A percentile compares a stretch with the other conserved stretches of the same genome.
Evolutionary conservation across 2,113 vertebrate genomes (phyloP).

Genomic region (Rhagologus leucostigma): DNA sequence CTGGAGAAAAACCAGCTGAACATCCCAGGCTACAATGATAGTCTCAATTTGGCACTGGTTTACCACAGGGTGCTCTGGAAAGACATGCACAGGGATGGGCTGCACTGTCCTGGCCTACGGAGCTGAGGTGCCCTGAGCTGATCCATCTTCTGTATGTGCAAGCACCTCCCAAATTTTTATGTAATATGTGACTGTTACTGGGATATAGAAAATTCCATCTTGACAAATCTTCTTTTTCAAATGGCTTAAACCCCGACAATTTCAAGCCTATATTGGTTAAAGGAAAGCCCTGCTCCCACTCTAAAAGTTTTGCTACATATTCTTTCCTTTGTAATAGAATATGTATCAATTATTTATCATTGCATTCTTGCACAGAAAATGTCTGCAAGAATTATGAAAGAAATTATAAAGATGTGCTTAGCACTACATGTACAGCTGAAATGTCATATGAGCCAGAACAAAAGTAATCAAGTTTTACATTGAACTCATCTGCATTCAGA

Average conservation of each 20-base stretch:
- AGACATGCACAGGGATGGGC: rapidly evolving
- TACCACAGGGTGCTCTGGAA: too few species aligned
- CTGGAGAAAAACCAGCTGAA: background rate
- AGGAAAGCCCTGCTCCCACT: background rate
- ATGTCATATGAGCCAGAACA: background rate
- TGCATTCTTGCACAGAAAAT: background rate
- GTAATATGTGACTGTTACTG: background rate
- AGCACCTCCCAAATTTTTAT: background rate
- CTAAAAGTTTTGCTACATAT: background rate
- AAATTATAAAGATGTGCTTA: background rate
- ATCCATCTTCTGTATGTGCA: background rate
- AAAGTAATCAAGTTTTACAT: background rate
- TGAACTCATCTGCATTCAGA: background rate
- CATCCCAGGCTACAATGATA: rapidly evolving
- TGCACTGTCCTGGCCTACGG: background rate
- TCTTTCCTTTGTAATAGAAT: background rate
- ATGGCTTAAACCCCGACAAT: background rate
- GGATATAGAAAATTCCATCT: background rate
- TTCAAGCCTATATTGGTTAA: background rate
- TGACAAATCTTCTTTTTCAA: background rate
- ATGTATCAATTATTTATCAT: background rate
- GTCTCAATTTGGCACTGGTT: rapidly evolving
- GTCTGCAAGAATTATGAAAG: background rate
- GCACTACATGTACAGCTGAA: background rate
- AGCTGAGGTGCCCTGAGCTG: background rate